Conservation (phyloP, 2,888 invertebrate species). For the Parthenolecanium corni region DNA sequence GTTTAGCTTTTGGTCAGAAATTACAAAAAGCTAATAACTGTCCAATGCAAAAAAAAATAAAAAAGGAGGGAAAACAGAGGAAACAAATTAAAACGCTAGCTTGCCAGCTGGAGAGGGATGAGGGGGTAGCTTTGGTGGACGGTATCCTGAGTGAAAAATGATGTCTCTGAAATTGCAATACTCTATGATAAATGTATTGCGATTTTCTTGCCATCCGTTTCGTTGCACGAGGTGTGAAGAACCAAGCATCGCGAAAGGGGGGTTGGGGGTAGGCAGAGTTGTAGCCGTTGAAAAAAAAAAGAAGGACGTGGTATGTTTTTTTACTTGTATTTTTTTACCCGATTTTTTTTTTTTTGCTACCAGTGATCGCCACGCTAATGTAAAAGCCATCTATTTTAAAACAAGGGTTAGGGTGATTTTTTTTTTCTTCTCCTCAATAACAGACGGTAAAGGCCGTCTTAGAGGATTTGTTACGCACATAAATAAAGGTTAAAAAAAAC, state of each 20-base stretch:
- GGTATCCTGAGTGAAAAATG: slow-evolving; percentile 34
- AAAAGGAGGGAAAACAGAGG: no score
- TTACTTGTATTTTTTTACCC: neutral
- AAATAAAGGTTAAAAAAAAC: slow-evolving; percentile 24
- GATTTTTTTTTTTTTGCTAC: slow-evolving; percentile 1
- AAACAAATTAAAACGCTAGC: no score
- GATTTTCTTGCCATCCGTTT: slow-evolving; percentile 7
- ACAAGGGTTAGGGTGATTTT: slow-evolving; percentile 24
- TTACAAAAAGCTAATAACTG: no score
- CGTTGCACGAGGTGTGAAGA: slow-evolving; percentile 18
- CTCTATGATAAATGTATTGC: slow-evolving; percentile 33
- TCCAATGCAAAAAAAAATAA: no score
- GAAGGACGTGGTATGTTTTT: slow-evolving; percentile 11
- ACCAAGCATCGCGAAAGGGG: neutral
- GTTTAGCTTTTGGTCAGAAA: no score
- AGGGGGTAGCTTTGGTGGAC: neutral
- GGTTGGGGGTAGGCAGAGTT: neutral
- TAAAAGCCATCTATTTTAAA: slow-evolving; percentile 29
- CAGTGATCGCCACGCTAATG: slow-evolving; percentile 22
- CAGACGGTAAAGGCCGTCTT: slow-evolving; percentile 26
- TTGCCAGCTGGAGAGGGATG: no score
- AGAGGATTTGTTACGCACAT: slow-evolving; percentile 26
- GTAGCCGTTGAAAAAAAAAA: neutral
- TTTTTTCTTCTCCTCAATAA: slow-evolving; percentile 2
- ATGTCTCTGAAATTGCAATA: slow-evolving; percentile 34